phyloP scores from a whole-genome alignment of 2,797 vertebrate genomes.

The Dryobates pubescens region DNA sequence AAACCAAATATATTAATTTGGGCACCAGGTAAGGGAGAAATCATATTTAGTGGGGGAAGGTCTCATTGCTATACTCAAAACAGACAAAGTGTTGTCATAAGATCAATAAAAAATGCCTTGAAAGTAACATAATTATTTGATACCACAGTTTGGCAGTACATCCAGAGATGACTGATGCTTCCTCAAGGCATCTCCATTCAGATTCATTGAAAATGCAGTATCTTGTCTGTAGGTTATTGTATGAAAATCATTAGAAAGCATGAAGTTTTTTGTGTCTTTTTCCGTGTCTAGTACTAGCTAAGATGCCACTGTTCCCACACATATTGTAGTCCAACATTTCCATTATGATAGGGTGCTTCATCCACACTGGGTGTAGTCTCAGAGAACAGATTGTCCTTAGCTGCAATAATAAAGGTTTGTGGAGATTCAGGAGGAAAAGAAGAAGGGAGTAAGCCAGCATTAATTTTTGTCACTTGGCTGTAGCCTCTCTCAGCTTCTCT shows the following conservation, averaged over 20 bases:
- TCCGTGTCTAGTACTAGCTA: not conserved
- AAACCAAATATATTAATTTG: not conserved
- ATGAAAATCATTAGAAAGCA: not conserved
- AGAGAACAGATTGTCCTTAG: not conserved
- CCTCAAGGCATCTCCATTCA: not conserved
- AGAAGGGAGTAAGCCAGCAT: not conserved
- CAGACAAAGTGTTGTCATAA: not conserved
- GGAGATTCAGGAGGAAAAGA: not conserved
- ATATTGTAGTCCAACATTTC: rapidly evolving
- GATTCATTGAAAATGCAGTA: not conserved
- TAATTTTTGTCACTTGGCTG: not conserved
- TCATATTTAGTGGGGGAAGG: not conserved
- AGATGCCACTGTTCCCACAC: rapidly evolving
- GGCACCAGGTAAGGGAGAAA: not conserved
- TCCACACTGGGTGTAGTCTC: rapidly evolving
- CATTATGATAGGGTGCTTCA: not conserved
- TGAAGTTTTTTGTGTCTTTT: not conserved
- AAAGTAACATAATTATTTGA: not conserved
- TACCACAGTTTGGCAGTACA: not conserved
- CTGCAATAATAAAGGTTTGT: not conserved
- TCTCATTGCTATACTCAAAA: not conserved
- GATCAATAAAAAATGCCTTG: not conserved
- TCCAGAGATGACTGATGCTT: not conserved
- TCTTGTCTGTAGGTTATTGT: not conserved
- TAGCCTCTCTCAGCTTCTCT: not conserved